These are phyloP conservation scores for Gerris lacustris DNA, from an alignment of 2,888 invertebrate species.

Conservation along the genomic window DNA sequence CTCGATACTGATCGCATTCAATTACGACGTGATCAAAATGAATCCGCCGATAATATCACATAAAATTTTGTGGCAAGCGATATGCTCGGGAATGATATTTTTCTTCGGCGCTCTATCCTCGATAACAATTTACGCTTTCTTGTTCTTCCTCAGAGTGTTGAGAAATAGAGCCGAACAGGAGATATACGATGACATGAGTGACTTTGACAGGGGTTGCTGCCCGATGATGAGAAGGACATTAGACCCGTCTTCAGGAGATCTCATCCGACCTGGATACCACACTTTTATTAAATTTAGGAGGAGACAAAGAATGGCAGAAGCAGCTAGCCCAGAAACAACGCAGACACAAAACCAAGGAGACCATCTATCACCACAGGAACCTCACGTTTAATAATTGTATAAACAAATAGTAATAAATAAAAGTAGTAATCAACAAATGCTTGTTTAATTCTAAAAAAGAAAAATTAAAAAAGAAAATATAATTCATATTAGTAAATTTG, in stretches of 20 bases:
- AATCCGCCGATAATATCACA: neutral
- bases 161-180: slow-evolving; percentile 14
- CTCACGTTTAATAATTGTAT: too few relatives aligned
- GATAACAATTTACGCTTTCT: slow-evolving; percentile 7
- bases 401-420: too few relatives aligned
- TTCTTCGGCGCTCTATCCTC: slow-evolving; percentile 4
- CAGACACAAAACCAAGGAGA: too few relatives aligned
- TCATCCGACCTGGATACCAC: neutral
- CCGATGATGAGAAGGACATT: neutral
- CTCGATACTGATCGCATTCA: neutral
- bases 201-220: neutral
- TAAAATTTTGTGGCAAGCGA: slow-evolving; percentile 2
- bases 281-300: neutral
- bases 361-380: too few relatives aligned
- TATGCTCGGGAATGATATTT: slow-evolving; percentile 8
- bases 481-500: too few relatives aligned
- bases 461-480: too few relatives aligned
- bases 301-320: neutral
- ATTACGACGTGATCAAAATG: neutral
- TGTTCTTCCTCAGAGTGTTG: slow-evolving; percentile 6
- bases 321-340: too few relatives aligned
- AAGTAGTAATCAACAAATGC: too few relatives aligned
- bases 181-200: neutral
- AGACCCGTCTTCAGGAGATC: neutral
- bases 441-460: too few relatives aligned